These are phyloP conservation scores for Sebastes itinus DNA, from an alignment of 2,797 vertebrate genomes.

Conservation along the genomic window DNA sequence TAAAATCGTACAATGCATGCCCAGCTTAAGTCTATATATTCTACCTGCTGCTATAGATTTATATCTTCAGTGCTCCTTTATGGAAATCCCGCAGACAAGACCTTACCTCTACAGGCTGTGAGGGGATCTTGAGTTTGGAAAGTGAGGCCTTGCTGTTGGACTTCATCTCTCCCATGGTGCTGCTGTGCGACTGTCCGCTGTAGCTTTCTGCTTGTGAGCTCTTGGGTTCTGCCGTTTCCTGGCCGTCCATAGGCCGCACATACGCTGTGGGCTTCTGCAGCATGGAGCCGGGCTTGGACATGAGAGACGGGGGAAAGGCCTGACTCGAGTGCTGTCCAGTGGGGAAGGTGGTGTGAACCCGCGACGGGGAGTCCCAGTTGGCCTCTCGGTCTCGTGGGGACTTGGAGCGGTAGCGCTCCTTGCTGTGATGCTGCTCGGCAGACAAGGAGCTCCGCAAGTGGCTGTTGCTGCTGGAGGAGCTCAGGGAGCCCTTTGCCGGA, in stretches of 20 bases:
- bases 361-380: conserved; percentile 97
- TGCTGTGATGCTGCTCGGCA: conserved; percentile 92
- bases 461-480: conserved; percentile 78
- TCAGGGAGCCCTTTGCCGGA: conserved; percentile 90
- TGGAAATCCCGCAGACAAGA: background rate
- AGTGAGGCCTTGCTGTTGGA: conserved; percentile 94
- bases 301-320: conserved; percentile 94
- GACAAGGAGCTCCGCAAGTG: conserved; percentile 89
- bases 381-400: conserved; percentile 94
- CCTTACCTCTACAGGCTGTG: conserved; percentile 92
- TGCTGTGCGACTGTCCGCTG: conserved; percentile 88
- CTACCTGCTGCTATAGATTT: background rate
- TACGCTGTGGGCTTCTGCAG: conserved; percentile 98
- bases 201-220: conserved; percentile 91
- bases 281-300: conserved; percentile 97
- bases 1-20: too few relatives aligned
- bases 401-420: conserved; percentile 94
- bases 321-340: conserved; percentile 93
- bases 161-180: conserved; percentile 92
- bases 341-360: conserved; percentile 90
- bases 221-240: conserved; percentile 96
- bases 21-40: background rate
- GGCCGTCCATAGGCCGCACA: conserved; percentile 99
- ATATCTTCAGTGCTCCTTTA: background rate
- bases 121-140: conserved; percentile 97